These are phyloP conservation scores for Epinotia brunnichana DNA, from an alignment of 2,888 invertebrate species.

Conservation along the genomic window DNA sequence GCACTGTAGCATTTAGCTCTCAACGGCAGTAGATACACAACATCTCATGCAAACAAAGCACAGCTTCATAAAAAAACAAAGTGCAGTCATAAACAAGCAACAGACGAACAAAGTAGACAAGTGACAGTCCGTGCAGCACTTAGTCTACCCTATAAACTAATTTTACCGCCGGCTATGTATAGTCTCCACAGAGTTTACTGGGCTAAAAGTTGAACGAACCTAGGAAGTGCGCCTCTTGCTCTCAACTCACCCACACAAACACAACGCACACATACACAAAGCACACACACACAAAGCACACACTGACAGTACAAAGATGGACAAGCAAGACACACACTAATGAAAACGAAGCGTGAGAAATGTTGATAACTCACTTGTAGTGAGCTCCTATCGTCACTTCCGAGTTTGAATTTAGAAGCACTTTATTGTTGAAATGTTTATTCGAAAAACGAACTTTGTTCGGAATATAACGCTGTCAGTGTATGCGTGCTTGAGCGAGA, in stretches of 20 bases:
- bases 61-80: constrained; percentile 40
- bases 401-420: constrained; percentile 62
- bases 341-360: constrained; percentile 79
- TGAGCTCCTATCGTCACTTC: constrained; percentile 76
- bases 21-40: background rate
- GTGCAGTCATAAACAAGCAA: constrained; percentile 45
- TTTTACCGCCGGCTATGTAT: constrained; percentile 60
- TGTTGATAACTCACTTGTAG: constrained; percentile 81
- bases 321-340: constrained; percentile 66
- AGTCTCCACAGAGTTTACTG: constrained; percentile 80
- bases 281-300: constrained; percentile 51
- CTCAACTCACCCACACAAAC: constrained; percentile 73
- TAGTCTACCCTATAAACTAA: constrained; percentile 44
- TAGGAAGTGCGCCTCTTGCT: constrained; percentile 75
- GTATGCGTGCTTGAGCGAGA: constrained; percentile 22
- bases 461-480: background rate
- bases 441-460: constrained; percentile 32
- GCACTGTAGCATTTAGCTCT: background rate
- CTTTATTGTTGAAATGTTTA: constrained; percentile 41
- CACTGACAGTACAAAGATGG: constrained; percentile 68
- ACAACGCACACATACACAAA: constrained; percentile 53
- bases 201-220: constrained; percentile 84
- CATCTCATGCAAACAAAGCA: constrained; percentile 21
- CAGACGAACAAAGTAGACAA: constrained; percentile 58
- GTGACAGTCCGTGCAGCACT: constrained; percentile 32